Conservation (phyloP, 1,140 invertebrate species). For the Pseudoatta argentina region DNA sequence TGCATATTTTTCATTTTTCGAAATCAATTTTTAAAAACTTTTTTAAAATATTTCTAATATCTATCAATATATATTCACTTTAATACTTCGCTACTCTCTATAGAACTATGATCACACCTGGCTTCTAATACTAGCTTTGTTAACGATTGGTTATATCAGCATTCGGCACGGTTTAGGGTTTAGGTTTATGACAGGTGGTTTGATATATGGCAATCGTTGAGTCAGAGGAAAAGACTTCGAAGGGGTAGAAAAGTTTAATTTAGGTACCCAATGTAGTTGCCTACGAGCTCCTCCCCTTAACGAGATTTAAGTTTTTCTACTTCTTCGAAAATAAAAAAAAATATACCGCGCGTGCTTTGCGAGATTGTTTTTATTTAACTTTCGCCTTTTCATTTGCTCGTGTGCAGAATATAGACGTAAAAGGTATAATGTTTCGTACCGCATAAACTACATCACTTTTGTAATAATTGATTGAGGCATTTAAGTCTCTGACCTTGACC, state of each 20-base stretch:
- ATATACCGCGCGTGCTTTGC: neutral
- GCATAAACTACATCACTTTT: conserved; percentile 11
- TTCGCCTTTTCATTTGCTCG: conserved; percentile 43
- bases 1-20: neutral
- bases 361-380: conserved; percentile 61
- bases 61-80: neutral
- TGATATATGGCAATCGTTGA: conserved; percentile 73
- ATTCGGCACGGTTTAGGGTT: conserved; percentile 57
- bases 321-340: conserved; percentile 1
- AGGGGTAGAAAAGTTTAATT: conserved; percentile 79
- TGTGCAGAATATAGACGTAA: neutral
- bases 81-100: neutral
- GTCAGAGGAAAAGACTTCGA: neutral
- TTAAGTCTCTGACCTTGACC: conserved; percentile 40
- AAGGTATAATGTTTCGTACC: neutral
- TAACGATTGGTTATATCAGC: conserved; percentile 68
- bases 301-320: conserved; percentile 60
- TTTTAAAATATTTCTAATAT: neutral
- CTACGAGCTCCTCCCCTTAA: conserved; percentile 39
- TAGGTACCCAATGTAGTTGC: conserved; percentile 68
- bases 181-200: conserved; percentile 71
- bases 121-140: conserved; percentile 61
- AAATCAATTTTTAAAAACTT: neutral
- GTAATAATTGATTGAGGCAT: conserved; percentile 45
- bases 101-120: conserved; percentile 51